Evolutionary conservation across 1,140 invertebrate genomes (phyloP).

Genomic region (Achatina immaculata): DNA sequence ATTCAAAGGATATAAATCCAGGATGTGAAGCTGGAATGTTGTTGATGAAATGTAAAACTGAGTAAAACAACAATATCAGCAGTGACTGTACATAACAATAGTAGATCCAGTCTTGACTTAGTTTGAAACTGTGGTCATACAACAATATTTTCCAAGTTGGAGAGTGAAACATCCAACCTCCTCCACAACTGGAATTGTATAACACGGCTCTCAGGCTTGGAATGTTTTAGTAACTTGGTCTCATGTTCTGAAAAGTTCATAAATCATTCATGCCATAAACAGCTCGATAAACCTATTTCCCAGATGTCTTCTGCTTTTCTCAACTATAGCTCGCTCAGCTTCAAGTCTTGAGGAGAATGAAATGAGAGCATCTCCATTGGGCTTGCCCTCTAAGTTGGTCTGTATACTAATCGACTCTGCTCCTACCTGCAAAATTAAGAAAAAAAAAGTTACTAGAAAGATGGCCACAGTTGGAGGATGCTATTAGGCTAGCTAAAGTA

Average conservation of each 20-base stretch:
- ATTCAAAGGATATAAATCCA: too few relatives aligned
- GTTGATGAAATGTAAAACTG: background rate
- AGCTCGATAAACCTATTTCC: constrained; percentile 76
- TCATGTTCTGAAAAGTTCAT: too few relatives aligned
- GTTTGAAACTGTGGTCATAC: background rate
- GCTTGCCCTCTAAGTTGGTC: constrained; percentile 71
- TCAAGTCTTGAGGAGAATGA: constrained; percentile 73
- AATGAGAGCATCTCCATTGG: constrained; percentile 75
- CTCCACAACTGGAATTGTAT: background rate
- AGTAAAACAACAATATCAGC: constrained; percentile 6
- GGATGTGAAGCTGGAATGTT: background rate
- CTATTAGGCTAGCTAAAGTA: too few relatives aligned
- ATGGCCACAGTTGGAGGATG: too few relatives aligned
- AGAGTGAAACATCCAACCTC: background rate
- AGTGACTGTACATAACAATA: background rate
- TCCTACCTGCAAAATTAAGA: constrained; percentile 57
- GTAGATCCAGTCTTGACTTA: background rate
- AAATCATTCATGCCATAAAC: constrained; percentile 57
- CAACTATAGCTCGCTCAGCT: constrained; percentile 75
- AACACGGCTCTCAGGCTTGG: too few relatives aligned
- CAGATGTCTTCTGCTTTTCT: constrained; percentile 74
- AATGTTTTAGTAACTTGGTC: too few relatives aligned
- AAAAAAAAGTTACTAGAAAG: constrained; percentile 27
- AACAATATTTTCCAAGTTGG: too few relatives aligned
- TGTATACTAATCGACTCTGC: constrained; percentile 75